A percentile compares a stretch with the other conserved stretches of the same genome.
Conservation (phyloP, 2,113 vertebrate genomes). For the Entelurus aequoreus region DNA sequence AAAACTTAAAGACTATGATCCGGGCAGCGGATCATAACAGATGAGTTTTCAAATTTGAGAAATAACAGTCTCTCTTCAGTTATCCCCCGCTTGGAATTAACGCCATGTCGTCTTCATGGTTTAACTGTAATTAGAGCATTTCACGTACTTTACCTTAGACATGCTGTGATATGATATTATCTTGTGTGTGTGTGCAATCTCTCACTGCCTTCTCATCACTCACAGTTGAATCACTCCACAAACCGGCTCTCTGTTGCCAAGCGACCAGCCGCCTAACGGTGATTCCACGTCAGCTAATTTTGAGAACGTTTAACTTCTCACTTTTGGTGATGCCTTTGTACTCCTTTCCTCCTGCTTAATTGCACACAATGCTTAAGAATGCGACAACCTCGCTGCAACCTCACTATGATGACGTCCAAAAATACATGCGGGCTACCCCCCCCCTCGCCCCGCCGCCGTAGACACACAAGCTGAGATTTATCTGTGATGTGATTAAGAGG, state of each 20-base stretch:
- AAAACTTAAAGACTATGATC: no score
- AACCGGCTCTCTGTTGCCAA: slow-evolving; percentile 50
- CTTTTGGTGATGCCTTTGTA: slow-evolving; percentile 6
- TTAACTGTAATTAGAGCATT: no score
- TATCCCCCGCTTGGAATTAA: no score
- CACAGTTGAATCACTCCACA: slow-evolving; percentile 25
- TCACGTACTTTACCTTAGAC: no score
- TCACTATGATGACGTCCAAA: slow-evolving; percentile 1
- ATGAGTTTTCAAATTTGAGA: no score
- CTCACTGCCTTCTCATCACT: slow-evolving; percentile 22
- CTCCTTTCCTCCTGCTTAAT: neutral
- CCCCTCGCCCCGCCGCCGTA: neutral
- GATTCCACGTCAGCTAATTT: slow-evolving; percentile 37
- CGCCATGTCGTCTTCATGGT: no score
- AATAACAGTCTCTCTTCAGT: no score
- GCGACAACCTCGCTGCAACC: slow-evolving; percentile 15
- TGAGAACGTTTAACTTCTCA: slow-evolving; percentile 31
- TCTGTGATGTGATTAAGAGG: slow-evolving; percentile 72
- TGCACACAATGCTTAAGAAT: slow-evolving; percentile 22
- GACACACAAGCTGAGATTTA: slow-evolving; percentile 52
- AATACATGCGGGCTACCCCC: slow-evolving; percentile 24
- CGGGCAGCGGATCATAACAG: no score
- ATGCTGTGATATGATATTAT: neutral
- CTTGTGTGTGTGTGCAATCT: neutral
- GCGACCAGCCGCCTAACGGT: slow-evolving; percentile 21